Base-by-base conservation (phyloP, 2,113 vertebrate species). In the Cheilinus undulatus region DNA sequence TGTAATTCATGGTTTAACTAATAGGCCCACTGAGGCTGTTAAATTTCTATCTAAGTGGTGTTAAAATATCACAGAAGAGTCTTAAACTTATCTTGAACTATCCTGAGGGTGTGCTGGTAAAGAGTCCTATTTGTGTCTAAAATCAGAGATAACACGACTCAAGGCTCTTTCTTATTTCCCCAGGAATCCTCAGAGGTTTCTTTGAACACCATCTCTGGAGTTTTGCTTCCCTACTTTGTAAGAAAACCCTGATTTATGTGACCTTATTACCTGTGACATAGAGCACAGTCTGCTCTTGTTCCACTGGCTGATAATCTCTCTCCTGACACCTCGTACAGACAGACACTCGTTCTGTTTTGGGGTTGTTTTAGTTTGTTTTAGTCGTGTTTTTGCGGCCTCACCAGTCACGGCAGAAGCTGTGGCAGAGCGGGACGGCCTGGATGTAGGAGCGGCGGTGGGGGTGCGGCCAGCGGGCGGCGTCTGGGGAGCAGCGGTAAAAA, bases 401-500 rank as follows among this genome's bases (percentile, higher is more conserved):
- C 96, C 95, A 96, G 65, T 91, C 85, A 53, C 93, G 87, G 78
- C 95, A 96, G 93, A 96, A 94, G 89, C 93, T 94, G 22, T 86
- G 72, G 80, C 95, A 97, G 58, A 97, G 93, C 0, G 94, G 94
- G 66, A 94, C 92, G 0, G 89, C 92, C 80, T 91, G 91, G 75
- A 93, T 86, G 83, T 85, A 84, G 0, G 90, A 84, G 86, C 83
- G 77, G 7, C 71, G 82, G 2, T 78, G 84, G 22, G 90, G 91
- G 65, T 88, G 93, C 58, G 93, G 88, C 93, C 92, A 96, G 51
- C 86, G 92, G 1, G 86, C 90, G 0, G 92, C 92, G 2, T 94
- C 85, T 0, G 95, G 95, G 53, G 95, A 95, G 81, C 95, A 95
- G 69, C 86, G 93, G 73, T 95, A 92, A 59, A 95, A 93, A 51